Evolutionary conservation across 37 sponge, comb jelly and placozoan genomes (phyloP).

Genomic region (Hormiphora californensis): DNA sequence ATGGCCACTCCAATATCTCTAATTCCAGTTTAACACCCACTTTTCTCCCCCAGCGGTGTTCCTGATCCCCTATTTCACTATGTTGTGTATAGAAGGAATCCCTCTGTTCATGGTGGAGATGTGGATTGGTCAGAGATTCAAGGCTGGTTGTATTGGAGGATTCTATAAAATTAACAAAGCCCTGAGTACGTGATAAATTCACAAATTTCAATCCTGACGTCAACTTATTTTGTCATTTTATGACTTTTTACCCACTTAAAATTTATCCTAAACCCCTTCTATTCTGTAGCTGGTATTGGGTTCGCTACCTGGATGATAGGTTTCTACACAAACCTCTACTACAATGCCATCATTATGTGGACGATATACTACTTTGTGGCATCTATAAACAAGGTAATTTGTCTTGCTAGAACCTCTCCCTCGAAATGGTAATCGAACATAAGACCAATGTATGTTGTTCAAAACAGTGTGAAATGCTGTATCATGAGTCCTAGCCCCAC

Average conservation of each 20-base stretch:
- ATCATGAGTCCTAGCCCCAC: no score
- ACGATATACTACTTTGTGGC: slow-evolving; percentile 80
- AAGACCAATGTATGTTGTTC: no score
- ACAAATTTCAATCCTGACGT: no score
- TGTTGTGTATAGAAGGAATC: slow-evolving; percentile 29
- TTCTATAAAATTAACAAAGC: slow-evolving; percentile 72
- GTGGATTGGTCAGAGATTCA: slow-evolving; percentile 46
- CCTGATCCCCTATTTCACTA: slow-evolving; percentile 46
- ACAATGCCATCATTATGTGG: slow-evolving; percentile 90
- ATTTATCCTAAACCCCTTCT: no score
- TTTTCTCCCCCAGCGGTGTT: slow-evolving; percentile 14
- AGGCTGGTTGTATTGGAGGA: slow-evolving; percentile 64
- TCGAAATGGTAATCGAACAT: no score
- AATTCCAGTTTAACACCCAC: not conserved
- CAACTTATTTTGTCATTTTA: no score
- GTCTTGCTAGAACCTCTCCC: no score
- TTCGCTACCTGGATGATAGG: slow-evolving; percentile 65
- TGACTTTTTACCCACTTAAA: no score
- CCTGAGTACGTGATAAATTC: slow-evolving; percentile 57
- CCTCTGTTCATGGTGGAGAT: slow-evolving; percentile 51
- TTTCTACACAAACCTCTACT: slow-evolving; percentile 75
- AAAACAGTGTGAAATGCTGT: no score
- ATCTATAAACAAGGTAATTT: slow-evolving; percentile 58
- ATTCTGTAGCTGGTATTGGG: slow-evolving; percentile 74
- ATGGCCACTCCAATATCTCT: no score